Evolutionary conservation across 2,113 vertebrate species (phyloP), one percentile per base, ranked within the genome.

Genomic region (Herpailurus yagouaroundi): DNA sequence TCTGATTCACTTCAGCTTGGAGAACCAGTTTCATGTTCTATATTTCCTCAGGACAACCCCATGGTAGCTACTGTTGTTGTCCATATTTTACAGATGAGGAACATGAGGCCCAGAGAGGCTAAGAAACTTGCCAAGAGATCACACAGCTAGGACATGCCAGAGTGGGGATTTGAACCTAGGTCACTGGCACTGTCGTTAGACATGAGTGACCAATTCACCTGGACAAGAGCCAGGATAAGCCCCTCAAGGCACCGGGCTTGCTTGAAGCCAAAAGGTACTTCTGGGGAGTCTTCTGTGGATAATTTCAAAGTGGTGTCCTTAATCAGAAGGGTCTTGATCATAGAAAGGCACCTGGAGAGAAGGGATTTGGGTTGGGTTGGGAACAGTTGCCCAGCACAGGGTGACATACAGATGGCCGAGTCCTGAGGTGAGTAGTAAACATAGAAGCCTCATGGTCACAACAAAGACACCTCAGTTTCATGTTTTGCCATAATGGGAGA

Each of bases 261-360:
- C 0, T 10, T 80, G 83, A 71, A 69, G 63, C 50, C 68, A 0
- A 1, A 1, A 31, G 33, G 73, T 69, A 3, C 31, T 94, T 83
- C 95, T 80, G 23, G 1, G 1, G 0, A 76, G 63, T 52, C 33
- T 13, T 1, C 9, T 12, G 12, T 68, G 85, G 71, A 79, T 55
- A 29, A 87, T 0, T 79, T 89, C 80, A 93, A 93, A 98, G 93
- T 69, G 48, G 21, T 4, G 92, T 82, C 95, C 87, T 82, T 0
- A n/a, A 36, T 31, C 48, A 64, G 27, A 48, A 12, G 87, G 18
- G 76, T 85, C 71, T 79, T 52, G 63, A 80, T 82, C 41, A 16
- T 3, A 48, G 57, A 55, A 83, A 84, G 48, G 27, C 29, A 52
- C 29, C 15, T 48, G 13, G 69, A 66, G 55, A 69, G 69, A 80